Base-by-base conservation (phyloP, 2,797 vertebrate species). In the Momotus momota region DNA sequence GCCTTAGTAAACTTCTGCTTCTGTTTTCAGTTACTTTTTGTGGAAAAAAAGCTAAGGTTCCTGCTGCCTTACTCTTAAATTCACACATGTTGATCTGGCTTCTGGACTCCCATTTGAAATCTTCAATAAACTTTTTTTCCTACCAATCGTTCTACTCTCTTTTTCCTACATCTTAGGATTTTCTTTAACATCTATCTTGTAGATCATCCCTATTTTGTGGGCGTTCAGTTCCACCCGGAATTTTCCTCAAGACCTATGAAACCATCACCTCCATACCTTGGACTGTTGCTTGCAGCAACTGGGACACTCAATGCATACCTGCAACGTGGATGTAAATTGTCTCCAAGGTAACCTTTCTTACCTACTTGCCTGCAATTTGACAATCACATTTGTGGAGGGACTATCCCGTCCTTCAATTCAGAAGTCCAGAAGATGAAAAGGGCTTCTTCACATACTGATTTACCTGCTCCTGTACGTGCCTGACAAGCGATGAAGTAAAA, bases 181-280 rank as follows among this genome's bases (percentile, higher is more conserved):
- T 88, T 66, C 31, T 94, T 77, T 88, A 52, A 51, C 61, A 7
- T 78, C 38, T 95, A 0, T 93, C n/a, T 97, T 97, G 93, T 86
- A 98, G 98, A 97, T 97, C 98, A 98, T 58, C 98, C 98, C 1
- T 98, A 98, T 96, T 98, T 98, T 90, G 96, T 98, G 87, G 98
- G 98, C 90, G 98, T 98, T 89, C 98, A 98, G 64, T 98, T 98
- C 94, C 98, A 98, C 94, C 98, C 98, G 62, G 98, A 98, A 82
- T 98, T 98, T 96, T 98, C 98, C 83, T 98, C 98, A 48, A 98
- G 98, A 93, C 98, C 98, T 10, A 97, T 98, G 98, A 98, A 98
- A 88, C 98, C 98, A 93, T 98, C 98, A 33, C 98, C 98, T 96
- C 98, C 98, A 1, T 98, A 98, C 80, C 95, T 98, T 79, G 98